Base-by-base conservation (phyloP, 2,888 invertebrate genomes). In the Augiades crinisus region DNA sequence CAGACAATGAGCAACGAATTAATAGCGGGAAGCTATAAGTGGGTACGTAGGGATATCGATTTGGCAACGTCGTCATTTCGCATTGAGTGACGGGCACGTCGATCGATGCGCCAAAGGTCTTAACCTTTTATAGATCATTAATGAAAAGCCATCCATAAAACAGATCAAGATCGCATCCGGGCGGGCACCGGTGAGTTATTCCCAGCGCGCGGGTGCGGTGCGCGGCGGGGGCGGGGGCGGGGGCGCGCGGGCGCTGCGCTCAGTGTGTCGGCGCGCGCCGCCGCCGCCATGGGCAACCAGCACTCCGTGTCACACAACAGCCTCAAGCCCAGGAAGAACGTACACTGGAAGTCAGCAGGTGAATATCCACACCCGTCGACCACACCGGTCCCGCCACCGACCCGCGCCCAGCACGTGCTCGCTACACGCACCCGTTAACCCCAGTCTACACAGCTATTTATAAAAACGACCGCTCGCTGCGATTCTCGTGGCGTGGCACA, bases 301-400 rank as follows among this genome's bases (percentile, higher is more conserved):
- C 86, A 89, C 66, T 89, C 90, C 67, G 79, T 80, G 77, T 75
- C 87, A 68, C 82, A 84, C 75, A 76, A 81, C 68, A 69, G 75
- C 61, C 72, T 75, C 73, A 89, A 91, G 80, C 92, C 92, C 74
- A 93, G 92, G 74, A 94, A 95, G 88, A 94, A 93, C 90, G 94
- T 95, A 68, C 95, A 94, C 88, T 95, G 95, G 95, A 95, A 94
- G 88, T 93, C 94, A 67, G 94, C 95, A 94, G 95, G 95, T 95
- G 93, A 87, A 58, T 61, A 59, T 65, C 56, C 31, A 50, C 57
- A 61, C 64, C 60, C 47, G 45, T 33, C 47, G 54, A n/a, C 59
- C 55, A 61, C 56, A 55, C 53, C 46, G 52, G 54, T 47, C 36
- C 47, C 46, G 45, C 47, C 17, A 34, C 43, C 47, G 50, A 52